Conservation (phyloP, 2,888 invertebrate genomes). For the Therioaphis trifolii region DNA sequence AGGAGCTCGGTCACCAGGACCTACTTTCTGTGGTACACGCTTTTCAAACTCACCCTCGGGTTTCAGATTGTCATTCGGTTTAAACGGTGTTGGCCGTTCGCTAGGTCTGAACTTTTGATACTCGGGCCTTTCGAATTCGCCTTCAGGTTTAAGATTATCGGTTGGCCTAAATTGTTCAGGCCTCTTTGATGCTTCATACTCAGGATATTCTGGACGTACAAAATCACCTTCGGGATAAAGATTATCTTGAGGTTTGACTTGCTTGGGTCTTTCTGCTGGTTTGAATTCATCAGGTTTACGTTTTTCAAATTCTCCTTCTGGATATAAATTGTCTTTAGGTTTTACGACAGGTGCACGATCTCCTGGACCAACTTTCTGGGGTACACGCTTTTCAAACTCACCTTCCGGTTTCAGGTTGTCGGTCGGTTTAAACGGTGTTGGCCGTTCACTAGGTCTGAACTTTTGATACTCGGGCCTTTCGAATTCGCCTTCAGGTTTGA, state of each 20-base stretch:
- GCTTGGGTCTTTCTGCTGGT: constrained; percentile 71
- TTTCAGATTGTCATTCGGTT: constrained; percentile 71
- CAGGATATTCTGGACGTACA: constrained; percentile 68
- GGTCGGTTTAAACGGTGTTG: constrained; percentile 69
- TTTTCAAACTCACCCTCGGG: constrained; percentile 74
- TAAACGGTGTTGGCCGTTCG: constrained; percentile 70
- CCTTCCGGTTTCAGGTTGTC: constrained; percentile 70
- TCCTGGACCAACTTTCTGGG: constrained; percentile 69
- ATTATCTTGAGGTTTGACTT: constrained; percentile 72
- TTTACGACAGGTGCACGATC: constrained; percentile 69
- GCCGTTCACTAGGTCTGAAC: constrained; percentile 72
- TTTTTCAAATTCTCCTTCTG: constrained; percentile 68
- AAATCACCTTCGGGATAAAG: constrained; percentile 70
- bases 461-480: constrained; percentile 69
- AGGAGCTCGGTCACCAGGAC: constrained; percentile 71
- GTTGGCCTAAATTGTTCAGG: constrained; percentile 68
- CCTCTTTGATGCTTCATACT: constrained; percentile 67
- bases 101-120: constrained; percentile 70
- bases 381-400: constrained; percentile 69
- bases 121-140: constrained; percentile 69
- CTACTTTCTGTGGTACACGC: constrained; percentile 70
- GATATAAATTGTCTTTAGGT: constrained; percentile 71
- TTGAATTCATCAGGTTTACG: constrained; percentile 67
- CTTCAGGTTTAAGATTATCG: constrained; percentile 71
- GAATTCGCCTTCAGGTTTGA: constrained; percentile 67